Evolutionary conservation across 2,888 invertebrate genomes (phyloP).

Genomic region (Eupithecia pulchellata): DNA sequence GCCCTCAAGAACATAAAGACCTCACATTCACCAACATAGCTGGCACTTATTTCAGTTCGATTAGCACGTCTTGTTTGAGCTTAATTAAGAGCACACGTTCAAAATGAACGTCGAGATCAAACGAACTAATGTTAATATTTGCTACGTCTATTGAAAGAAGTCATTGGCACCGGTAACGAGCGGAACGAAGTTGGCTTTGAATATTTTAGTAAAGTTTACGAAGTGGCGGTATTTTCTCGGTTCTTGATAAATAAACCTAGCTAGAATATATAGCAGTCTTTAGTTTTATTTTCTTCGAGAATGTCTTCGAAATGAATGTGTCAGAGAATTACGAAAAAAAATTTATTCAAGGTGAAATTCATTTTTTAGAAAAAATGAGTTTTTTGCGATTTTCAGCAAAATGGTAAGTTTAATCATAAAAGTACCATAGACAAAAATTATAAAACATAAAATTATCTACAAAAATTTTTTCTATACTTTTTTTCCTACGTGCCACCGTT

Average conservation of each 20-base stretch:
- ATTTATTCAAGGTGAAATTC: too few species aligned
- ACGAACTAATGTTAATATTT: slow-evolving; percentile 78
- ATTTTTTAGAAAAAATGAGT: too few species aligned
- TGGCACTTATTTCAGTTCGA: slow-evolving; percentile 56
- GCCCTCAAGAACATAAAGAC: background rate
- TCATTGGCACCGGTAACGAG: slow-evolving; percentile 61
- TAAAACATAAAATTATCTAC: too few species aligned
- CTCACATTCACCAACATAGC: slow-evolving; percentile 3
- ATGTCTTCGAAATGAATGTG: too few species aligned
- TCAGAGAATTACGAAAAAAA: too few species aligned
- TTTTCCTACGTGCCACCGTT: too few species aligned
- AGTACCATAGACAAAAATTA: too few species aligned
- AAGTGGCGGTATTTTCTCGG: background rate
- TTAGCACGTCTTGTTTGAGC: slow-evolving; percentile 80
- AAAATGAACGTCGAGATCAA: slow-evolving; percentile 81
- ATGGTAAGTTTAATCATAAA: too few species aligned
- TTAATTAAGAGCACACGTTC: slow-evolving; percentile 80
- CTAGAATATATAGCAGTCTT: too few species aligned
- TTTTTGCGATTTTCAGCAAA: too few species aligned
- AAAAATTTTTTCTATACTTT: too few species aligned
- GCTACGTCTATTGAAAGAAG: slow-evolving; percentile 78
- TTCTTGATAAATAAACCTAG: background rate
- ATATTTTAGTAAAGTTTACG: slow-evolving; percentile 8
- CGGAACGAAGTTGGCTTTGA: background rate
- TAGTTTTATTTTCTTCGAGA: too few species aligned